These are phyloP conservation scores for Achroia grisella DNA, from an alignment of 1,140 invertebrate genomes.

Conservation along the genomic window DNA sequence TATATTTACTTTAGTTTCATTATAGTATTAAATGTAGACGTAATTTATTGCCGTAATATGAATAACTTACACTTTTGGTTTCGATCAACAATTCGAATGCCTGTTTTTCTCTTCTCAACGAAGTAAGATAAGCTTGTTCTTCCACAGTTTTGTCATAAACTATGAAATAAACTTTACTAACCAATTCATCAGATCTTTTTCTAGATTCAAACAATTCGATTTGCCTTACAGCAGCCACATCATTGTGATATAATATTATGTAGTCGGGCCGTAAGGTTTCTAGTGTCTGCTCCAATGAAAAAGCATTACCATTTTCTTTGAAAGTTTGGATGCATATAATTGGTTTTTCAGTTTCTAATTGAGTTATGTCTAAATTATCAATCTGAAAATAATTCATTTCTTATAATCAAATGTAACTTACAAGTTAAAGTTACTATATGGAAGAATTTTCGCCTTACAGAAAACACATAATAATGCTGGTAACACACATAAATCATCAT, in stretches of 20 bases:
- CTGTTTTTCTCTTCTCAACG: conserved; percentile 91
- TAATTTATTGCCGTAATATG: background rate
- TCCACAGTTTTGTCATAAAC: conserved; percentile 94
- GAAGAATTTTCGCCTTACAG: too few species aligned
- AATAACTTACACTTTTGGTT: conserved; percentile 88
- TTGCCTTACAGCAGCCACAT: conserved; percentile 90
- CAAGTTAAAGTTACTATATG: too few species aligned
- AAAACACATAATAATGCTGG: too few species aligned
- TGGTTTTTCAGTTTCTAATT: conserved; percentile 73
- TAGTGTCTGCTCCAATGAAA: conserved; percentile 80
- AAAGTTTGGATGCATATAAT: conserved; percentile 85
- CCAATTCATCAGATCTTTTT: conserved; percentile 74
- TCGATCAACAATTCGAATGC: conserved; percentile 94
- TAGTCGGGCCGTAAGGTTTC: conserved; percentile 83
- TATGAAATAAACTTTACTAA: conserved; percentile 89
- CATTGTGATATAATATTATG: conserved; percentile 93
- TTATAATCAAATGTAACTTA: background rate
- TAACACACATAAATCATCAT: too few species aligned
- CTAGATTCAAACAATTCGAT: conserved; percentile 89
- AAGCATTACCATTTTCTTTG: conserved; percentile 81
- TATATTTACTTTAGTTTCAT: background rate
- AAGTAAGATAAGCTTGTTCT: conserved; percentile 95
- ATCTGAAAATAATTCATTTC: conserved; percentile 60
- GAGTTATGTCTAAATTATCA: conserved; percentile 78
- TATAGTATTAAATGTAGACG: too few species aligned